A percentile compares a stretch with the other conserved stretches of the same genome.
These are phyloP conservation scores for Smittia aterrima DNA, from an alignment of 2,888 invertebrate species.

Conservation along the genomic window DNA sequence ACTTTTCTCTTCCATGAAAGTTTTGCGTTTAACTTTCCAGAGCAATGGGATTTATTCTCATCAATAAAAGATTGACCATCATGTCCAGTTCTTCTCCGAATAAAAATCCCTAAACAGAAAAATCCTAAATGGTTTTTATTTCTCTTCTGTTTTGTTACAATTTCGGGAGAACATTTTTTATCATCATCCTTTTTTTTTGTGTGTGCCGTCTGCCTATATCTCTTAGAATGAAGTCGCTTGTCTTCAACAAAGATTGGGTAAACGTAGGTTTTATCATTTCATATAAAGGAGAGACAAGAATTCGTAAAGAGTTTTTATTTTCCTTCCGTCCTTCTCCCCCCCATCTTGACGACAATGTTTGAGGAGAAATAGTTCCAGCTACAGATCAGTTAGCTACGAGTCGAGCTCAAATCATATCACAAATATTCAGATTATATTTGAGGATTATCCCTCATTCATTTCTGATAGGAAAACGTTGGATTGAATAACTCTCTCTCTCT, in stretches of 20 bases:
- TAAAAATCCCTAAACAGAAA: no score
- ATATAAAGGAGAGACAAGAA: neutral
- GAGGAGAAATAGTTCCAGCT: neutral
- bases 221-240: neutral
- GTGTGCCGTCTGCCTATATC: neutral
- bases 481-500: neutral
- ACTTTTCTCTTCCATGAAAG: no score
- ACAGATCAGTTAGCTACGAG: neutral
- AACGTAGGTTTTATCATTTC: conserved; percentile 8
- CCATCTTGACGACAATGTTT: neutral
- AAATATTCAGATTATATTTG: neutral
- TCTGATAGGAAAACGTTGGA: neutral
- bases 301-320: neutral
- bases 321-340: neutral
- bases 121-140: conserved; percentile 8
- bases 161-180: neutral
- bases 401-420: neutral
- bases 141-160: neutral
- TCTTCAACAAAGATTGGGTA: neutral
- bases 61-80: neutral
- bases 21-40: no score
- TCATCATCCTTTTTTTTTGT: neutral
- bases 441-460: neutral
- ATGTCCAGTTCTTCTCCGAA: neutral
- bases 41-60: no score